These are phyloP conservation scores for Papilio helenus DNA, from an alignment of 1,140 invertebrate species.

Conservation along the genomic window DNA sequence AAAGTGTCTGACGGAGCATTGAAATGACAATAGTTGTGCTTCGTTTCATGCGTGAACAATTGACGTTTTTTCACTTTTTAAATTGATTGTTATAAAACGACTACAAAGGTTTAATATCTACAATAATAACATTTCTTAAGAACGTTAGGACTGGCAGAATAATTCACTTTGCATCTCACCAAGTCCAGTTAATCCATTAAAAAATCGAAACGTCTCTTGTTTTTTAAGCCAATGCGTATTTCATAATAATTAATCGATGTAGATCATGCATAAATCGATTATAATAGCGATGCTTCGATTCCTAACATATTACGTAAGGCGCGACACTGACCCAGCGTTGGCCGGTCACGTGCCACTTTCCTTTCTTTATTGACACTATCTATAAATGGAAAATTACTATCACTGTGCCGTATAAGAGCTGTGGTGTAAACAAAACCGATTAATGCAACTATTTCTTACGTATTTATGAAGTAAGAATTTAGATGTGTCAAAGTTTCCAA, in stretches of 20 bases:
- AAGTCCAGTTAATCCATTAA: not conserved
- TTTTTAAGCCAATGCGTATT: not conserved
- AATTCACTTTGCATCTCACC: not conserved
- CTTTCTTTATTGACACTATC: slow-evolving; percentile 79
- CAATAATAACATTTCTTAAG: not conserved
- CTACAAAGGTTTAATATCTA: not conserved
- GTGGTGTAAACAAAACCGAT: slow-evolving; percentile 38
- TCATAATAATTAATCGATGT: not conserved
- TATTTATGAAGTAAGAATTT: not conserved
- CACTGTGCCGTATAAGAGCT: slow-evolving; percentile 41
- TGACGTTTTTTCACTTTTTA: slow-evolving; percentile 11
- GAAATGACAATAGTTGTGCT: not conserved
- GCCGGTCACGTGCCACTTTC: slow-evolving; percentile 73
- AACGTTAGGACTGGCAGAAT: not conserved
- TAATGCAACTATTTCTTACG: not conserved
- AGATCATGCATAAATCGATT: slow-evolving; percentile 44
- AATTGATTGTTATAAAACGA: not conserved
- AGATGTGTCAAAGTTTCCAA: slow-evolving; percentile 9
- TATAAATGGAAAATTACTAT: slow-evolving; percentile 61
- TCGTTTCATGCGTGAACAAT: not conserved
- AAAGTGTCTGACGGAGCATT: not conserved
- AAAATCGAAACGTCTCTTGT: not conserved
- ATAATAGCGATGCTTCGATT: slow-evolving; percentile 43
- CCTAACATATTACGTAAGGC: slow-evolving; percentile 69
- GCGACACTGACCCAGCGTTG: slow-evolving; percentile 77